A percentile compares a stretch with the other conserved stretches of the same genome.
phyloP scores from a whole-genome alignment of 2,113 vertebrate species.

The Syrmaticus mikado region DNA sequence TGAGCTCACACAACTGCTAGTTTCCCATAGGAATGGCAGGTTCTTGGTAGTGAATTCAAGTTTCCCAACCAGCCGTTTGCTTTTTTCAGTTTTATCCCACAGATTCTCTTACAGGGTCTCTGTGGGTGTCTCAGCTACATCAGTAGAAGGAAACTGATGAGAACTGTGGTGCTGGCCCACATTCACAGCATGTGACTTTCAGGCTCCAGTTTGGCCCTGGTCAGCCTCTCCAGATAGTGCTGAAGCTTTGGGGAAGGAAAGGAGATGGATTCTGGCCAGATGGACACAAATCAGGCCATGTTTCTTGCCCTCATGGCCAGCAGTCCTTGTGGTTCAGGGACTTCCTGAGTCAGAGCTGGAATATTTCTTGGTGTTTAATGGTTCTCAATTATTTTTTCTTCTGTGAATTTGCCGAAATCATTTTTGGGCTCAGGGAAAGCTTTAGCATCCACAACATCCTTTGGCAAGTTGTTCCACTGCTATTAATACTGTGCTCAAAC shows the following conservation, averaged over 20 bases:
- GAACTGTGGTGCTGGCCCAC: background rate
- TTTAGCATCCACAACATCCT: background rate
- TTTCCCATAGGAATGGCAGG: background rate
- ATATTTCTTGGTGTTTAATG: background rate
- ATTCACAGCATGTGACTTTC: background rate
- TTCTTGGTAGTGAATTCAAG: background rate
- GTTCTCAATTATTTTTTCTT: background rate
- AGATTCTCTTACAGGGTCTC: background rate
- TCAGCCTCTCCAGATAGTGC: background rate
- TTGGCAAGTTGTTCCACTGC: conserved; percentile 8
- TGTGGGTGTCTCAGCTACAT: background rate
- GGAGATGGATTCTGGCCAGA: background rate
- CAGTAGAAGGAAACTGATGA: background rate
- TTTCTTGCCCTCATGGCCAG: background rate
- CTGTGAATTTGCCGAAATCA: background rate
- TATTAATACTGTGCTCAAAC: conserved; percentile 6
- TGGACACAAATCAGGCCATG: background rate
- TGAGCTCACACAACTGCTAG: background rate
- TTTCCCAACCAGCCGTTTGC: background rate
- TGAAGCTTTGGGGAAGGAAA: background rate
- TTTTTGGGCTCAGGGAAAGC: background rate
- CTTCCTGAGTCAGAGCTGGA: background rate
- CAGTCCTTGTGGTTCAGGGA: background rate
- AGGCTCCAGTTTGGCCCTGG: background rate
- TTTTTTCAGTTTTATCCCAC: background rate